Conservation (phyloP, 2,113 vertebrate species). For the Tretioscincus oriximinensis region DNA sequence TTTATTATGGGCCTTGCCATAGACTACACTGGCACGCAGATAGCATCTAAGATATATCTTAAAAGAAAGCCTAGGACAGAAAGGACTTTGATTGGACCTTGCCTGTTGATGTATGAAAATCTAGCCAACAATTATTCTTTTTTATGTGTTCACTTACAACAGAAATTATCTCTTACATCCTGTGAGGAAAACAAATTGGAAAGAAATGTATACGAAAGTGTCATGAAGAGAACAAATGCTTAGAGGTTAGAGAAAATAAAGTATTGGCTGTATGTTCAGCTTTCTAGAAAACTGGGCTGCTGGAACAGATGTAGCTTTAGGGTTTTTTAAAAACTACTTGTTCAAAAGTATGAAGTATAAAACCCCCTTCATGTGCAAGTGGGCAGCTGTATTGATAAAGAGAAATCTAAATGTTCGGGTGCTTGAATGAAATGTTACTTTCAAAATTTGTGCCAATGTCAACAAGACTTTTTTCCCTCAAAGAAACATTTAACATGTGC, state of each 20-base stretch:
- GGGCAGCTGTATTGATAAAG: not conserved
- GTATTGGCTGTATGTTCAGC: not conserved
- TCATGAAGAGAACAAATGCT: slow-evolving; percentile 20
- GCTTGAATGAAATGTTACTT: not conserved
- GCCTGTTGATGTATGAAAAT: not conserved
- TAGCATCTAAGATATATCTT: too few species aligned
- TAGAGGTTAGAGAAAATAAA: slow-evolving; percentile 23
- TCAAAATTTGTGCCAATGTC: not conserved
- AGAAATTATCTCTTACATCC: not conserved
- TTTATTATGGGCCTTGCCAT: too few species aligned
- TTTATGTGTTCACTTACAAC: slow-evolving; percentile 3
- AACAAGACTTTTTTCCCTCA: not conserved
- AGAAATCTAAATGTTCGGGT: not conserved
- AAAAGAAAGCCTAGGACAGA: too few species aligned
- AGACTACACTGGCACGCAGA: too few species aligned
- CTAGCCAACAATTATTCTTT: not conserved
- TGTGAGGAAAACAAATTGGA: slow-evolving; percentile 13
- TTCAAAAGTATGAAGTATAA: slow-evolving; percentile 26
- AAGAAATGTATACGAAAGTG: slow-evolving; percentile 10
- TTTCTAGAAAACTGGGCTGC: slow-evolving; percentile 18
- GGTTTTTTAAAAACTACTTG: not conserved
- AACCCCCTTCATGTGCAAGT: slow-evolving; percentile 16
- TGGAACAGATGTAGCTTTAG: not conserved
- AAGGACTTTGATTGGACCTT: not conserved
- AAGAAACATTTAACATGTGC: not conserved